Evolutionary conservation across 2,113 vertebrate genomes (phyloP), one percentile per base, ranked within the genome.

Genomic region (Pteruthius melanotis): DNA sequence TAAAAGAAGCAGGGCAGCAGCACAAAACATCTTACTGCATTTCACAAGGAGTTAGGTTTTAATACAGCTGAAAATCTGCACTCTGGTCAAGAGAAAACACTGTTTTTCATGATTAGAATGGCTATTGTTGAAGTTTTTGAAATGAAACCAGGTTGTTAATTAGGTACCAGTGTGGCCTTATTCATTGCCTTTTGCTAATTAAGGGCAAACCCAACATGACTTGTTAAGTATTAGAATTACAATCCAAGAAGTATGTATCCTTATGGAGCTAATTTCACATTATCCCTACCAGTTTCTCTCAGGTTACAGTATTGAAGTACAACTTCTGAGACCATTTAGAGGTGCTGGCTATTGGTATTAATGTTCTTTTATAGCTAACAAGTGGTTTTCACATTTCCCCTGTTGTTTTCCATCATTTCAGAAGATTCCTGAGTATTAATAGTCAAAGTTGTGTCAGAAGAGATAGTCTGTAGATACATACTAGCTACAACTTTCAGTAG

Each of bases 11-110:
- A 3, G 5, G 11, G 17, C 37, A 77, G 15, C 11, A 44, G 44
- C 0, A 0, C 33, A 64, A 42, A 77, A 54, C 0, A 0, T 47
- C 13, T 47, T 42, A 14, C 12, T 81, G 21, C 21, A 7, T 13
- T 85, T 39, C n/a, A 45, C 4, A n/a, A 54, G 11, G 11, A 60
- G 4, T 3, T 71, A 35, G 47, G 6, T 57, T 74, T 91, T 23
- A 69, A 44, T 77, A 10, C 7, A 82, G 11, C 14, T 8, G 8
- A 53, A 90, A 64, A 52, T 40, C 26, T 93, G 22, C 7, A 35
- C 9, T 78, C 15, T 24, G 3, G 6, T 64, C 17, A 56, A 71
- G 83, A 76, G 40, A 35, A 89, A 74, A 74, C 68, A 42, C 10
- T 1, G 4, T 57, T 70, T 87, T 84, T 82, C 5, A 16, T 82